Base-by-base conservation (phyloP, 2,797 vertebrate genomes). In the Sebastes minor region DNA sequence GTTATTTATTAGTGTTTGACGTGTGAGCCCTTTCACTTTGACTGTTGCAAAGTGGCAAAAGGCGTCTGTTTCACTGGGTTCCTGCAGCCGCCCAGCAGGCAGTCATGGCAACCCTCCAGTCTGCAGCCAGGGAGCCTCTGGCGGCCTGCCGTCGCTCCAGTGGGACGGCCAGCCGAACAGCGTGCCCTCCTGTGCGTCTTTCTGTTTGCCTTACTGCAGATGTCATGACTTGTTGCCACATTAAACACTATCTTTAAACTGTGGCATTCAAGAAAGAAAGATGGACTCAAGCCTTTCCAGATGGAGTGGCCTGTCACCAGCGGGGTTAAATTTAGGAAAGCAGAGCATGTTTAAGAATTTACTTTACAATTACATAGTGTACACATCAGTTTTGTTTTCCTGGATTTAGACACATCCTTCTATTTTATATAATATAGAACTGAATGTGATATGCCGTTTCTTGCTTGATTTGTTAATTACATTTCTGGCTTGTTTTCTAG, bases 401-500 rank as follows among this genome's bases (percentile, higher is more conserved):
- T 38, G n/a, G 20, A 55, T 67, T 74, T 25, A 57, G 22, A 55
- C 20, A 8, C 23, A 55, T 53, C 18, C 1, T 53, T 11, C 8
- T 71, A 16, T 28, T 76, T 52, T 2, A 32, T 59, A 13, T 13
- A 25, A 28, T 46, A 18, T 62, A 8, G 2, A 2, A 59, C 18
- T 42, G 0, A 57, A 33, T 38, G n/a, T 64, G 5, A 32, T 53
- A 2, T 30, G 8, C 11, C 18, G 27, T 81, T 69, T 78, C 10
- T 55, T 55, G 62, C 33, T 35, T 55, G 12, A 20, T 65, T 57
- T 7, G 13, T 74, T 67, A 9, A 27, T 86, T 66, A 57, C 27
- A 23, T 82, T 81, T 49, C 13, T 82, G 42, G 0, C 59, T 86
- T 73, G 3, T 83, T 78, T 49, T 88, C 23, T 88, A 99, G 99